Conservation (phyloP, 2,888 invertebrate genomes). For the Mongoloraphidia duomilia region DNA sequence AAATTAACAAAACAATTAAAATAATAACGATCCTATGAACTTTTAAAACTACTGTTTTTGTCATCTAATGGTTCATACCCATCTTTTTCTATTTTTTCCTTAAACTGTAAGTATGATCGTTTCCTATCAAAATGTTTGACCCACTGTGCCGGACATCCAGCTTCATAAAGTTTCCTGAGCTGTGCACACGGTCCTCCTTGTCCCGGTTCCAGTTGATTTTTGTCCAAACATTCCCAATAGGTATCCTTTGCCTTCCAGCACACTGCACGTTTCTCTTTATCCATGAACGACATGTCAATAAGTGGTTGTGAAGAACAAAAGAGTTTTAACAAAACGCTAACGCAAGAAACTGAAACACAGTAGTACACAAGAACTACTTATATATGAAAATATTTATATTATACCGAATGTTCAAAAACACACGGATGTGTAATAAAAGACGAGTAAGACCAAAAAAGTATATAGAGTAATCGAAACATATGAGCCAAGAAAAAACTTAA, state of each 20-base stretch:
- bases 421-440: too few species aligned
- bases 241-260: conserved; percentile 80
- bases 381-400: too few species aligned
- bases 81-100: conserved; percentile 70
- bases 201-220: conserved; percentile 38
- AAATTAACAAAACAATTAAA: conserved; percentile 6
- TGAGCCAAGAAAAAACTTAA: too few species aligned
- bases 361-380: too few species aligned
- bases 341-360: too few species aligned
- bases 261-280: conserved; percentile 58
- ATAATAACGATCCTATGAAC: conserved; percentile 8
- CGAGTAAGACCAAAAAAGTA: too few species aligned
- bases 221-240: conserved; percentile 82
- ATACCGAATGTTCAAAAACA: not conserved
- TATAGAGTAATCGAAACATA: too few species aligned
- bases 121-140: conserved; percentile 90
- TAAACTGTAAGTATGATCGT: conserved; percentile 73
- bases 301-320: not conserved
- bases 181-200: conserved; percentile 46
- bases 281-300: conserved; percentile 59
- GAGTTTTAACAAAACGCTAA: too few species aligned
- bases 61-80: conserved; percentile 69
- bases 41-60: conserved; percentile 18
- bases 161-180: conserved; percentile 59
- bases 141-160: conserved; percentile 71